These are phyloP conservation scores for Chondrilla cf. caribensis DNA, from an alignment of 37 sponge, comb jelly and placozoan species.

Conservation along the genomic window DNA sequence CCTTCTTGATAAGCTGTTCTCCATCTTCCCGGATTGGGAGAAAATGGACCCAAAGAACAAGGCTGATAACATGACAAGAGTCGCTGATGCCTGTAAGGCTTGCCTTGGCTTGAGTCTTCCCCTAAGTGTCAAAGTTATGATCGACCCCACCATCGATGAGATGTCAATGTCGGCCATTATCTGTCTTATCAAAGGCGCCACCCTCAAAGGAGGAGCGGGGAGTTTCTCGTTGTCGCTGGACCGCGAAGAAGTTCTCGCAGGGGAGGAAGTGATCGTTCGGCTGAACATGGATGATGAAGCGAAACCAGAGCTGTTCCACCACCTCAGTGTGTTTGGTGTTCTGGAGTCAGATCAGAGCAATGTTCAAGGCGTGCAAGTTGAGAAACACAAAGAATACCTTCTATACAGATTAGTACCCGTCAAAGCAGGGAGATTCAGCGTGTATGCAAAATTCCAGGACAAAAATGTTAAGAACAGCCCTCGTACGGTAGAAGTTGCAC, in stretches of 20 bases:
- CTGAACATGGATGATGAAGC: no score
- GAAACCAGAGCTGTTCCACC: no score
- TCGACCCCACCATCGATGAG: constrained; percentile 1
- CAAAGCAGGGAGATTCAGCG: background rate
- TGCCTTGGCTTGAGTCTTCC: constrained; percentile 48
- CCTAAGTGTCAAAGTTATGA: constrained; percentile 26
- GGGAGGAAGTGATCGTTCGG: no score
- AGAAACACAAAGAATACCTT: background rate
- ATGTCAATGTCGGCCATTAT: constrained; percentile 3
- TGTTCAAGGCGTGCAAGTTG: background rate
- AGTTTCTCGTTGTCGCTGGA: background rate
- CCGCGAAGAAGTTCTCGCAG: no score
- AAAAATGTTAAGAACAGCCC: constrained; percentile 14
- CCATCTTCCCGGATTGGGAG: constrained; percentile 67
- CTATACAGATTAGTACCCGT: background rate
- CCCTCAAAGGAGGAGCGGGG: constrained; percentile 14
- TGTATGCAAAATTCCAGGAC: background rate
- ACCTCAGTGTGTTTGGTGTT: background rate
- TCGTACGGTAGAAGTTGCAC: background rate
- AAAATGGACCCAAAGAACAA: constrained; percentile 52
- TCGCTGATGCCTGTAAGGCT: constrained; percentile 37
- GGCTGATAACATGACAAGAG: constrained; percentile 44
- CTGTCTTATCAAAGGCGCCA: background rate
- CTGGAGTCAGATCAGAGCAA: background rate
- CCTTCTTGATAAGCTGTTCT: constrained; percentile 27